phyloP scores from a whole-genome alignment of 2,113 vertebrate genomes.

The Ciconia boyciana region DNA sequence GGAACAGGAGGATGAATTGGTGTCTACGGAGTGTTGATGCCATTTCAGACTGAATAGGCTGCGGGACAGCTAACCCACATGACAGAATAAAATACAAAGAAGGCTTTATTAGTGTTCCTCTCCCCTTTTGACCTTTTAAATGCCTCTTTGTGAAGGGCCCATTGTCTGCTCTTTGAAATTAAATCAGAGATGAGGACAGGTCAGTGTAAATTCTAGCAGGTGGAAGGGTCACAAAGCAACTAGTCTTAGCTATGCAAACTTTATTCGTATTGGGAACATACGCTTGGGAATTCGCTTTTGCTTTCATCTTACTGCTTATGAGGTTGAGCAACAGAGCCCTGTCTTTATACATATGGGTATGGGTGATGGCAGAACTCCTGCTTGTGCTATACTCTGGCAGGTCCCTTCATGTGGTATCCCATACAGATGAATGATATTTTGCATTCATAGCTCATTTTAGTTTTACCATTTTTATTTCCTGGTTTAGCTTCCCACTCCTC shows the following conservation, averaged over 20 bases:
- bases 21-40: slow-evolving; percentile 18
- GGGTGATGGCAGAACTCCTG: not conserved
- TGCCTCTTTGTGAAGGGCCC: not conserved
- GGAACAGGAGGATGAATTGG: slow-evolving; percentile 43
- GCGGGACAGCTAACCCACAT: slow-evolving; percentile 4
- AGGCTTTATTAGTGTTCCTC: slow-evolving; percentile 9
- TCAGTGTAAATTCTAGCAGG: slow-evolving; percentile 6
- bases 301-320: not conserved
- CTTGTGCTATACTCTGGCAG: not conserved
- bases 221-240: not conserved
- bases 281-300: not conserved
- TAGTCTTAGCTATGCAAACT: not conserved
- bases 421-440: not conserved
- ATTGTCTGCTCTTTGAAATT: not conserved
- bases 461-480: not conserved
- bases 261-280: not conserved
- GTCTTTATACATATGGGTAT: not conserved
- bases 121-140: slow-evolving; percentile 41
- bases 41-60: slow-evolving; percentile 45
- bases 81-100: slow-evolving; percentile 49
- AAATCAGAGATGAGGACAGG: not conserved
- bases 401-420: not conserved
- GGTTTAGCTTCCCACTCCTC: not conserved
- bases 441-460: not conserved
- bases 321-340: not conserved